These are phyloP conservation scores for Myrmecophaga tridactyla DNA, from an alignment of 2,113 vertebrate species.

Conservation along the genomic window DNA sequence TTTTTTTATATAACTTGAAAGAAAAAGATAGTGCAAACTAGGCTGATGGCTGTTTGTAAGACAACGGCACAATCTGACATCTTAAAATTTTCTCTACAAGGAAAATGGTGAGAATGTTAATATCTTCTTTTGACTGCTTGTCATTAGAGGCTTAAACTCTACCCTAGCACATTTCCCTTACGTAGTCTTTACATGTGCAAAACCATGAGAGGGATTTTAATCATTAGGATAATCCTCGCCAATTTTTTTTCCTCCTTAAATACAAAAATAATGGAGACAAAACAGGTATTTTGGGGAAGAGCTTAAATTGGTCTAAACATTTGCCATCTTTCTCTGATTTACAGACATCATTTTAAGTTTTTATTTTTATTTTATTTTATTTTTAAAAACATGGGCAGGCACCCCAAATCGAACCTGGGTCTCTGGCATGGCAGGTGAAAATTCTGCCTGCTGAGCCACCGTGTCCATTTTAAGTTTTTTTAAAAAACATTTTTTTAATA, in stretches of 20 bases:
- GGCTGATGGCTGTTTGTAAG: background rate
- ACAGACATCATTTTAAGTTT: background rate
- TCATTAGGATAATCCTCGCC: background rate
- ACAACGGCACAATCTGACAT: background rate
- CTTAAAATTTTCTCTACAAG: background rate
- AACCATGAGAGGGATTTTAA: background rate
- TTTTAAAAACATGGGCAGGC: no score
- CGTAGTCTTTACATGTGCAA: background rate
- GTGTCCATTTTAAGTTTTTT: no score
- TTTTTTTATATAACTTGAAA: slow-evolving; percentile 4
- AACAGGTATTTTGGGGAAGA: background rate
- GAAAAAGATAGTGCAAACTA: background rate
- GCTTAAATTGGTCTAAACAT: background rate
- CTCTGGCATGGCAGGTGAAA: no score
- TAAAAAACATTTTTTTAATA: no score
- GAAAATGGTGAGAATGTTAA: background rate
- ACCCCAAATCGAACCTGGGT: no score
- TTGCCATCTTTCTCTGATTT: background rate
- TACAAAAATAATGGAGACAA: slow-evolving; percentile 29
- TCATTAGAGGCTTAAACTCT: background rate
- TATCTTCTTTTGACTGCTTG: background rate
- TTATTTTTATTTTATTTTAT: no score
- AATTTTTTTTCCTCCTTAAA: background rate
- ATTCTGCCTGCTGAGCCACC: no score
- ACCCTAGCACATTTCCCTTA: background rate